Base-by-base conservation (phyloP, 2,888 invertebrate genomes). In the Pseudoips prasinana region DNA sequence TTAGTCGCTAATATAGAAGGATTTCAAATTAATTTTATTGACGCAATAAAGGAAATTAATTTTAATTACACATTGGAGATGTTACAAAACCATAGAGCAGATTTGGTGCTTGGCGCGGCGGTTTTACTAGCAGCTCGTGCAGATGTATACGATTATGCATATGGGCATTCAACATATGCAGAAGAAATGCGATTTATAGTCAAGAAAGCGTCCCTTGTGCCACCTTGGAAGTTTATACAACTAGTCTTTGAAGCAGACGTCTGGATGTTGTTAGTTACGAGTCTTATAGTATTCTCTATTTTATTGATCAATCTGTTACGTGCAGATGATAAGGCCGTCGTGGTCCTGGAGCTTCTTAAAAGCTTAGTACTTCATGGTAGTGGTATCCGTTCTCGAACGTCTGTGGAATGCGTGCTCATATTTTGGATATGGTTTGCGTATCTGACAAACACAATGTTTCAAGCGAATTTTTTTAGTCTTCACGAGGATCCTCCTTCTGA, bases 401-500 rank as follows among this genome's bases (percentile, higher is more conserved):
- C 25, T 1, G 47, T 58, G 8, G 50, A 50, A 10, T 39, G 11
- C 20, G 27, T 57, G 2, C 39, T 76, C 0, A 54, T 73, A 7
- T 26, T 56, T 6, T 80, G 79, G 79, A 43, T 74, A 1, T 46
- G 64, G 47, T 78, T 72, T 22, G 61, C 73, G 1, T 67, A 51
- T 29, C 36, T 64, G 4, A 32, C 61, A 1, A 60, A 61, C 33
- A 37, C 44, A 14, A 64, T 55, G 25, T 64, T 62, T 25, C 62
- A 58, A 11, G 57, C 61, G 0, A 58, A 35, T 29, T 39, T 69
- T n/a, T 39, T 62, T 22, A 68, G 67, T 44, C 39, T 63, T 3
- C 61, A 53, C 5, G 58, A 52, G 1, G 45, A 53, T 11, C 64
- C 64, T 1, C 39, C 37, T 25, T 10, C 23, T 7, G 48, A 40